A percentile compares a stretch with the other conserved stretches of the same genome.
Evolutionary conservation across 2,113 vertebrate species (phyloP).

Genomic region (Alligator mississippiensis): DNA sequence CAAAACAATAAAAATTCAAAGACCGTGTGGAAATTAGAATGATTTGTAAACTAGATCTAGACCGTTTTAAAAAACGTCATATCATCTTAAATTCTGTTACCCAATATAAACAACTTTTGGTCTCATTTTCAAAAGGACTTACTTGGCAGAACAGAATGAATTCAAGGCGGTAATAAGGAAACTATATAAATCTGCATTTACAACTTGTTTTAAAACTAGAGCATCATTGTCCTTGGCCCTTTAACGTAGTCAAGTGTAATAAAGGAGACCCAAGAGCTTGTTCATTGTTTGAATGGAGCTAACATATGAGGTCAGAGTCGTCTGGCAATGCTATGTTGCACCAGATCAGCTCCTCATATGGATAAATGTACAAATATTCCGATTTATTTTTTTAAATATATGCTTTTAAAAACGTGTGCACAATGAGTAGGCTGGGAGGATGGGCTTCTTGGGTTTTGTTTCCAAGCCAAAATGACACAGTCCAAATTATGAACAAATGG

Average conservation of each 20-base stretch:
- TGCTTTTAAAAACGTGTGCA: conserved; percentile 37
- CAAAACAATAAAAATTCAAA: background rate
- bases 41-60: background rate
- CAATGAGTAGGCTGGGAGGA: background rate
- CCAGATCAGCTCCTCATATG: conserved; percentile 36
- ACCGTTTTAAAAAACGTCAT: background rate
- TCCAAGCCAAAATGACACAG: conserved; percentile 44
- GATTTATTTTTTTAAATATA: conserved; percentile 51
- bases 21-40: background rate
- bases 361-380: conserved; percentile 33
- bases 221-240: fast-evolving
- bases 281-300: conserved; percentile 10
- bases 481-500: conserved; percentile 54
- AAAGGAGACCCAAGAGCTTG: background rate
- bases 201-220: background rate
- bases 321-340: background rate
- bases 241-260: background rate
- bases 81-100: background rate
- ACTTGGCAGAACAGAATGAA: background rate
- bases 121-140: background rate
- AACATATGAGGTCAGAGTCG: conserved; percentile 17
- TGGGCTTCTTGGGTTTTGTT: conserved; percentile 23
- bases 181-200: background rate
- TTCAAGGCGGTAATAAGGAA: fast-evolving
- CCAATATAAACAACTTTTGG: background rate